Conservation (phyloP, 1,140 invertebrate species). For the Caenorhabditis elegans region DNA sequence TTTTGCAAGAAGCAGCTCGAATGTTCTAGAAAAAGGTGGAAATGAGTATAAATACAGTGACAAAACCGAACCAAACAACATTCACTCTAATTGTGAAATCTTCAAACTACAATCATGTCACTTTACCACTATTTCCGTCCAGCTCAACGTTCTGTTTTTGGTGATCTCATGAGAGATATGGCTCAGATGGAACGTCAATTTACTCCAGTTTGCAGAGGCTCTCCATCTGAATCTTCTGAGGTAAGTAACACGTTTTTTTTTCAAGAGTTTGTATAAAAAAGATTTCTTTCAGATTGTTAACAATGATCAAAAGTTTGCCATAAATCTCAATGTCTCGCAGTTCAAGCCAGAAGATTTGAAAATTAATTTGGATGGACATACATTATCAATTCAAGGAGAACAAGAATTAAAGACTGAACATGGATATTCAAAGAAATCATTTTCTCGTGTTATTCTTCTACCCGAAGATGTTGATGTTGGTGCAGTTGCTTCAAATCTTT, state of each 20-base stretch:
- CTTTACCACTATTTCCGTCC: conserved; percentile 9
- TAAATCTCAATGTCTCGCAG: conserved; percentile 2
- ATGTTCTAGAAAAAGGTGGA: neutral
- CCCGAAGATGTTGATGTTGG: conserved; percentile 31
- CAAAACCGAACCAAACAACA: neutral
- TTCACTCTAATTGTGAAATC: neutral
- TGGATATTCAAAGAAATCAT: conserved; percentile 34
- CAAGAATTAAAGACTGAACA: neutral
- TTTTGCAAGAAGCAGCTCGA: neutral
- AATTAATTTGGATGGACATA: conserved; percentile 25
- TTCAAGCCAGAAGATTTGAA: conserved; percentile 20
- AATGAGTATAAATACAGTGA: neutral
- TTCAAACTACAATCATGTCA: neutral
- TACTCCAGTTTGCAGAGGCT: neutral
- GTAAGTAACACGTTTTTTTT: neutral
- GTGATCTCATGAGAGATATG: neutral
- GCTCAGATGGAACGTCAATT: neutral
- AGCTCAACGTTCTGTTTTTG: neutral
- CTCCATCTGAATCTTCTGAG: neutral
- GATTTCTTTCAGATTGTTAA: neutral
- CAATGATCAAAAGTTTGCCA: neutral
- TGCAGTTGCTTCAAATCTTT: conserved; percentile 13
- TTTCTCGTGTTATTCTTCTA: conserved; percentile 1
- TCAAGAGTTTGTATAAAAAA: neutral
- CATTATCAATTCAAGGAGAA: conserved; percentile 21